phyloP scores from a whole-genome alignment of 1,140 invertebrate genomes.

The Drosophila serrata region DNA sequence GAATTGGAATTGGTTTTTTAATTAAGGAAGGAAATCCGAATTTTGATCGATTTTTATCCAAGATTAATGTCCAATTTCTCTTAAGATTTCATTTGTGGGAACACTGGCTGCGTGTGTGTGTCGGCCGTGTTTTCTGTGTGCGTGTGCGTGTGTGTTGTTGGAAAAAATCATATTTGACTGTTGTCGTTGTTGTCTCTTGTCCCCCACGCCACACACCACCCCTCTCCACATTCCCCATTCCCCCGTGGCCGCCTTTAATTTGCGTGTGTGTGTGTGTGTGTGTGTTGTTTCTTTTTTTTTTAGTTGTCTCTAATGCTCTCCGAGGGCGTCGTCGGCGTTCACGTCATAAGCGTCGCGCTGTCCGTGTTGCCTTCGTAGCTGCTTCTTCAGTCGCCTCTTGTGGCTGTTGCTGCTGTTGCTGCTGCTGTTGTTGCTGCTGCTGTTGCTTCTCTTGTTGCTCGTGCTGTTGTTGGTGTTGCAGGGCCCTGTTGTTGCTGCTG shows the following conservation, averaged over 20 bases:
- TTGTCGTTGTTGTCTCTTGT: conserved; percentile 38
- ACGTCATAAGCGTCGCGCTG: conserved; percentile 50
- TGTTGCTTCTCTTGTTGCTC: conserved; percentile 18
- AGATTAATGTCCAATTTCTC: background rate
- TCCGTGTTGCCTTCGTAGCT: conserved; percentile 18
- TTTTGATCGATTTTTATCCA: background rate
- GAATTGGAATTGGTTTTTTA: too few species aligned
- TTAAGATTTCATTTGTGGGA: background rate
- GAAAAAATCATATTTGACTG: conserved; percentile 77
- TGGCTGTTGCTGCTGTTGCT: conserved; percentile 9
- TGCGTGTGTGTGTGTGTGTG: conserved; percentile 45
- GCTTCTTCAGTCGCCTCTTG: conserved; percentile 18
- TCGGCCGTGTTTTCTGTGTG: conserved; percentile 28
- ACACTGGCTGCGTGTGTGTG: conserved; percentile 23
- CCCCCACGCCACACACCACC: background rate
- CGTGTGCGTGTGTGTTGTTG: conserved; percentile 38
- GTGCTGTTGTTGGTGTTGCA: background rate
- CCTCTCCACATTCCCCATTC: background rate
- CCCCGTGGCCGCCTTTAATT: conserved; percentile 61
- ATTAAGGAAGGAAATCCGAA: too few species aligned
- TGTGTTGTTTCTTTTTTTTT: conserved; percentile 35
- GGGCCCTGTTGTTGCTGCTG: conserved; percentile 1
- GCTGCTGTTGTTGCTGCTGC: conserved; percentile 2
- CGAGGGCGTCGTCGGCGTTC: conserved; percentile 68
- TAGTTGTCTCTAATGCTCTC: conserved; percentile 76